These are phyloP conservation scores for Numida meleagris DNA, from an alignment of 2,113 vertebrate species.

Conservation along the genomic window DNA sequence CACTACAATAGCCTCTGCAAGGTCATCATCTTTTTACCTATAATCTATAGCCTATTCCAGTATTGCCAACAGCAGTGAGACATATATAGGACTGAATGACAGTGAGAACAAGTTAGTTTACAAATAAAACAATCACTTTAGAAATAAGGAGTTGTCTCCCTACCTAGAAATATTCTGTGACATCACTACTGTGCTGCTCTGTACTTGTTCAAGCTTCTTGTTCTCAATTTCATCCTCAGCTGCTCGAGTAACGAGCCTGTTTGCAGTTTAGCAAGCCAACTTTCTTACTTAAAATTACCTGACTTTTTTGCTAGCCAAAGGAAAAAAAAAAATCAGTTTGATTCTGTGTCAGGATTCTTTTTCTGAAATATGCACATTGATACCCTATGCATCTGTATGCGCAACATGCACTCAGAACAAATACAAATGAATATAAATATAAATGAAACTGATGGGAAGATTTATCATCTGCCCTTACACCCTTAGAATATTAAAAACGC, in stretches of 20 bases:
- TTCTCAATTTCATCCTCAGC: neutral
- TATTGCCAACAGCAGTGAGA: neutral
- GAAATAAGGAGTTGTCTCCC: neutral
- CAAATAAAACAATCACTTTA: neutral
- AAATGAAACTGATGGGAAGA: neutral
- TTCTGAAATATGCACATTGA: neutral
- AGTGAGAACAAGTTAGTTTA: neutral
- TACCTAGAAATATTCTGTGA: neutral
- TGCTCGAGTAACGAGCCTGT: neutral
- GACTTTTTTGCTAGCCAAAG: neutral
- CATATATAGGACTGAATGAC: neutral
- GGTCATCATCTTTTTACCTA: neutral
- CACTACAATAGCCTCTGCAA: neutral
- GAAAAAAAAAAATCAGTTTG: neutral
- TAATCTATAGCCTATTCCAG: neutral
- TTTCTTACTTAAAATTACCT: neutral
- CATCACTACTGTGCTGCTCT: neutral
- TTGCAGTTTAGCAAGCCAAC: neutral
- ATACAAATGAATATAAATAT: too few relatives aligned
- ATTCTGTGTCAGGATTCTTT: neutral
- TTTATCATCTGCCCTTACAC: neutral
- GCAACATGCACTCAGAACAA: neutral
- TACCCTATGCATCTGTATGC: accelerated
- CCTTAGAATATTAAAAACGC: neutral
- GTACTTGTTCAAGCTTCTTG: neutral